Conservation (phyloP, 2,113 vertebrate genomes). For the Ahaetulla prasina region DNA sequence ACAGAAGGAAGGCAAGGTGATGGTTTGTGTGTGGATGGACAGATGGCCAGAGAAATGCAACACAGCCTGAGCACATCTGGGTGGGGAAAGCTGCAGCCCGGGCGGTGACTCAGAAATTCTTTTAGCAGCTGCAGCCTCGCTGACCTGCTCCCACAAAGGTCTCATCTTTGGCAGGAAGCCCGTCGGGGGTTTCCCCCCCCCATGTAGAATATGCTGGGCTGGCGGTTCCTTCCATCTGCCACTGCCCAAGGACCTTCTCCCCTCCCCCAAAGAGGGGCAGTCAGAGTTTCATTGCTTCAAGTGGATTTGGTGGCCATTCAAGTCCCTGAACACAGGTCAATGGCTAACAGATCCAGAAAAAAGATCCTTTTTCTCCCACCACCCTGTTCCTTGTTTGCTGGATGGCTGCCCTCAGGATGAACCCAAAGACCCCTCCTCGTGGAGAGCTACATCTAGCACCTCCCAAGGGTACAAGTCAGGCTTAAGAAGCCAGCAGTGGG, state of each 20-base stretch:
- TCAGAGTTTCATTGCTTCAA: neutral
- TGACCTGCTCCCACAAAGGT: neutral
- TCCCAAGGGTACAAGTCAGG: neutral
- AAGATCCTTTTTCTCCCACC: neutral
- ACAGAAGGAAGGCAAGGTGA: neutral
- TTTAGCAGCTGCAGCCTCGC: neutral
- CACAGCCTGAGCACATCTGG: neutral
- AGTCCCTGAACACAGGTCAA: neutral
- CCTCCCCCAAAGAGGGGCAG: neutral
- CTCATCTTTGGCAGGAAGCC: neutral
- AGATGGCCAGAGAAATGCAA: neutral
- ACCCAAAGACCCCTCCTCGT: neutral
- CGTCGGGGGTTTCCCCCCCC: accelerated
- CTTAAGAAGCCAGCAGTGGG: neutral
- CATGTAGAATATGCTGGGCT: neutral
- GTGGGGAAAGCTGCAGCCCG: neutral
- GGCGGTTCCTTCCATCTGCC: neutral
- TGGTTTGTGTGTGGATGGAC: no score
- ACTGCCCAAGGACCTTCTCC: neutral
- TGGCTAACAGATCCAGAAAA: neutral
- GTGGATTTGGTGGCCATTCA: neutral
- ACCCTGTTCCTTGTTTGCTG: neutral
- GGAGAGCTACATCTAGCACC: neutral
- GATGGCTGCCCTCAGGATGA: neutral
- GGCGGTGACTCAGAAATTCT: neutral